Conservation (phyloP, 2,797 vertebrate genomes). For the Trematomus bernacchii region DNA sequence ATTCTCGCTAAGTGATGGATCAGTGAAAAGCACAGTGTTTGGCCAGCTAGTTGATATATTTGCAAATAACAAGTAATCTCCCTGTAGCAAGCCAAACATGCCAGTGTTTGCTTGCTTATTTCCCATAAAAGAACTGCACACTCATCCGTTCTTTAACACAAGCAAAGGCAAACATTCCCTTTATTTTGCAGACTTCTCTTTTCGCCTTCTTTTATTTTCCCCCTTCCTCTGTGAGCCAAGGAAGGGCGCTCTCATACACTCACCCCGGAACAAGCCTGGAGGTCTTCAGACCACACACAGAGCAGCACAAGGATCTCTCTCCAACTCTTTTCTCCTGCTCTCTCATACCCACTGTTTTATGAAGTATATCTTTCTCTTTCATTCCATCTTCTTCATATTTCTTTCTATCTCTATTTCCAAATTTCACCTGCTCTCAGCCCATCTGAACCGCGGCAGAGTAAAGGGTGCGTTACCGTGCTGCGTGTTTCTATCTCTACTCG, state of each 20-base stretch:
- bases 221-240: conserved; percentile 67
- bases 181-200: conserved; percentile 77
- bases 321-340: conserved; percentile 35
- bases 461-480: conserved; percentile 34
- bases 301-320: conserved; percentile 56
- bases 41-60: conserved; percentile 65
- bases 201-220: conserved; percentile 62
- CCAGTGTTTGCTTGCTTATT: conserved; percentile 78
- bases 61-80: conserved; percentile 77
- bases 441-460: conserved; percentile 11
- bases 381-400: conserved; percentile 17
- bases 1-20: conserved; percentile 48
- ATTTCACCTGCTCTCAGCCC: conserved; percentile 41
- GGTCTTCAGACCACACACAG: conserved; percentile 87
- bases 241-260: conserved; percentile 74
- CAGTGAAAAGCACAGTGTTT: conserved; percentile 56
- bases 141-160: conserved; percentile 69
- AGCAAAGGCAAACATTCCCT: conserved; percentile 81
- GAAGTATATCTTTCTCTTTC: conserved; percentile 26
- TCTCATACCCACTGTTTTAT: conserved; percentile 31
- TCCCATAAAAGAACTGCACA: conserved; percentile 76
- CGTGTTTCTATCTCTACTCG: conserved; percentile 36
- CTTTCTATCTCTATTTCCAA: conserved; percentile 12
- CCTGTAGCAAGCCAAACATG: conserved; percentile 64
- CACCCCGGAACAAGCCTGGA: conserved; percentile 83